A percentile compares a stretch with the other conserved stretches of the same genome.
These are phyloP conservation scores for Corythornis leucogaster DNA, from an alignment of 2,797 vertebrate genomes.

Conservation along the genomic window DNA sequence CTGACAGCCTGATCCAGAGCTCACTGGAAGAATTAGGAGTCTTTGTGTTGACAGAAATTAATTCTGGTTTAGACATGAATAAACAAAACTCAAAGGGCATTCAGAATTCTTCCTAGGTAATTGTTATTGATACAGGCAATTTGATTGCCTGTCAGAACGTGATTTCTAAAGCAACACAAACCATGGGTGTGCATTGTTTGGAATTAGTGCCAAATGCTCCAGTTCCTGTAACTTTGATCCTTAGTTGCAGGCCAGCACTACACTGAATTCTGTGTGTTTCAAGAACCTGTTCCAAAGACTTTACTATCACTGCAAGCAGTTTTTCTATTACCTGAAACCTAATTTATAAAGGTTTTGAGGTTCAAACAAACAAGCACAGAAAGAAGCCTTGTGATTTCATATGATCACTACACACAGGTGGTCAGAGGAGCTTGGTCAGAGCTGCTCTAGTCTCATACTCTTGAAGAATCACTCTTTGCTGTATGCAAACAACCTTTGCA, in stretches of 20 bases:
- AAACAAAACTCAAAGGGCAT: not conserved
- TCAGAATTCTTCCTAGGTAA: not conserved
- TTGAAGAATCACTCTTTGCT: not conserved
- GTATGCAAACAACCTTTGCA: slow-evolving; percentile 15
- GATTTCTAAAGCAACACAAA: not conserved
- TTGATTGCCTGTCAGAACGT: not conserved
- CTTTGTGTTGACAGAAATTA: not conserved
- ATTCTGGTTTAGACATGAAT: not conserved
- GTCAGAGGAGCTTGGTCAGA: not conserved
- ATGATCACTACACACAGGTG: not conserved
- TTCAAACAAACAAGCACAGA: not conserved
- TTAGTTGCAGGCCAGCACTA: not conserved
- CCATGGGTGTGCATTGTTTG: not conserved
- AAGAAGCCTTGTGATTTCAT: not conserved
- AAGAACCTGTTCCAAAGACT: not conserved
- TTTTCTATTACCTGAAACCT: not conserved
- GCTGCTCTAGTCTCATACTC: not conserved
- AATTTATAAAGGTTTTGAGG: not conserved
- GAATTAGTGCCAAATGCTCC: not conserved
- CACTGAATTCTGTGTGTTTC: rapidly evolving
- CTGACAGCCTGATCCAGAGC: not conserved
- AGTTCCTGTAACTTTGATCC: not conserved
- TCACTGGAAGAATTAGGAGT: not conserved
- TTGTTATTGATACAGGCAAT: not conserved
- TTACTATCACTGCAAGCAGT: not conserved